Percentiles rank a stretch among this genome's conserved stretches.
Evolutionary conservation across 2,797 vertebrate genomes (phyloP).

Genomic region (Characodon lateralis): DNA sequence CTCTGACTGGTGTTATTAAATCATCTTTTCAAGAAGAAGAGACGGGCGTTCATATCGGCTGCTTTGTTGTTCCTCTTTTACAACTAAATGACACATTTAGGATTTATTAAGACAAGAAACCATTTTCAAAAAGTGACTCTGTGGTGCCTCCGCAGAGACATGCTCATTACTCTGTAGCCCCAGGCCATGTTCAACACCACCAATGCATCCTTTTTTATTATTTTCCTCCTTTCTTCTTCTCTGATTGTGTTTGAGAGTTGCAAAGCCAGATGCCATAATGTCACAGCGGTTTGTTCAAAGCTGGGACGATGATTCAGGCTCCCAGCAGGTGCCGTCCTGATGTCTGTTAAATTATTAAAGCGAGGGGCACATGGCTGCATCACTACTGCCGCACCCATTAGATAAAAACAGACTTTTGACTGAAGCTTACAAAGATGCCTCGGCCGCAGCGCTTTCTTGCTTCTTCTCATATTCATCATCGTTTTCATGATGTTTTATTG

Average conservation of each 20-base stretch:
- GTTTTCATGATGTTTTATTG: conserved; percentile 28
- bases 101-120: conserved; percentile 99
- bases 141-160: conserved; percentile 89
- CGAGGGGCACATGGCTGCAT: conserved; percentile 88
- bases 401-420: conserved; percentile 87
- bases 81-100: conserved; percentile 98
- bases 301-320: conserved; percentile 88
- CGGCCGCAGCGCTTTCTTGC: conserved; percentile 52
- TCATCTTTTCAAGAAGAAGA: conserved; percentile 68
- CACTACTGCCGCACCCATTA: conserved; percentile 84
- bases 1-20: conserved; percentile 66
- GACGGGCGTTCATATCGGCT: conserved; percentile 67
- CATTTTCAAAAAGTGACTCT: conserved; percentile 93
- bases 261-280: conserved; percentile 87
- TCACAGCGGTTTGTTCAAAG: conserved; percentile 92
- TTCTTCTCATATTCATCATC: conserved; percentile 73
- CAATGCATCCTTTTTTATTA: conserved; percentile 84
- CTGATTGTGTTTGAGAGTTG: conserved; percentile 85
- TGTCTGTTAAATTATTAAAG: conserved; percentile 96
- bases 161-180: conserved; percentile 98
- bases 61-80: conserved; percentile 90
- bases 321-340: conserved; percentile 93
- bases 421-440: conserved; percentile 83
- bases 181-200: conserved; percentile 85
- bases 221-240: not conserved